These are phyloP conservation scores for Alectura lathami DNA, from an alignment of 2,113 vertebrate genomes.

Conservation along the genomic window DNA sequence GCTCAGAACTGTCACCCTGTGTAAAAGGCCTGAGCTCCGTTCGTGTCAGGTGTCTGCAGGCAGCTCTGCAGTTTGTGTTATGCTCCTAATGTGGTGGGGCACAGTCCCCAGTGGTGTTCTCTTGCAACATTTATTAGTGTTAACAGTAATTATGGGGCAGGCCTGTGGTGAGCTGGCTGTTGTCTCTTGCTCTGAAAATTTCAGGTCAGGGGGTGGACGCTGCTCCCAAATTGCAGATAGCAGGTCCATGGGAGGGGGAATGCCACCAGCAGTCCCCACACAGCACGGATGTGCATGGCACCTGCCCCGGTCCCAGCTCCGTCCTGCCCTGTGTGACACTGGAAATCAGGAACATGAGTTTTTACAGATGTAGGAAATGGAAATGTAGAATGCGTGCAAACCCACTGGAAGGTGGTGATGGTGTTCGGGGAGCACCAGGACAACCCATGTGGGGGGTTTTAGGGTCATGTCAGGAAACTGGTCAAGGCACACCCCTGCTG, in stretches of 20 bases:
- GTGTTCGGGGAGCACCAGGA: neutral
- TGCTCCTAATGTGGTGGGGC: neutral
- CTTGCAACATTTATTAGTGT: neutral
- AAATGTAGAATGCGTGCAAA: neutral
- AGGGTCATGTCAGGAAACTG: neutral
- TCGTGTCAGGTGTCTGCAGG: neutral
- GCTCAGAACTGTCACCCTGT: neutral
- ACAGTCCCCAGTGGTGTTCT: neutral
- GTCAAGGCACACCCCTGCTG: accelerated
- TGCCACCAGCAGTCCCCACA: neutral
- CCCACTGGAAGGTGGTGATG: accelerated
- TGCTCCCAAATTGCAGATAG: neutral
- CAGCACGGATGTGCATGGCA: accelerated
- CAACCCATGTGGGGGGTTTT: accelerated
- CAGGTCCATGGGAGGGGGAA: neutral
- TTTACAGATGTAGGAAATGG: neutral
- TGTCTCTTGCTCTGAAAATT: neutral
- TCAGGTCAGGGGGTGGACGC: neutral
- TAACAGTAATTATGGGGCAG: neutral
- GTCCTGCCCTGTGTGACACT: too few species aligned
- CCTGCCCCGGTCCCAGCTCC: accelerated
- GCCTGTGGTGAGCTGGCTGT: neutral
- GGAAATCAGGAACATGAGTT: neutral
- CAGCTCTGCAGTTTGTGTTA: neutral
- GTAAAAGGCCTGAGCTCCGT: neutral